Evolutionary conservation across 2,797 vertebrate species (phyloP).

Genomic region (Danio aesculapii): DNA sequence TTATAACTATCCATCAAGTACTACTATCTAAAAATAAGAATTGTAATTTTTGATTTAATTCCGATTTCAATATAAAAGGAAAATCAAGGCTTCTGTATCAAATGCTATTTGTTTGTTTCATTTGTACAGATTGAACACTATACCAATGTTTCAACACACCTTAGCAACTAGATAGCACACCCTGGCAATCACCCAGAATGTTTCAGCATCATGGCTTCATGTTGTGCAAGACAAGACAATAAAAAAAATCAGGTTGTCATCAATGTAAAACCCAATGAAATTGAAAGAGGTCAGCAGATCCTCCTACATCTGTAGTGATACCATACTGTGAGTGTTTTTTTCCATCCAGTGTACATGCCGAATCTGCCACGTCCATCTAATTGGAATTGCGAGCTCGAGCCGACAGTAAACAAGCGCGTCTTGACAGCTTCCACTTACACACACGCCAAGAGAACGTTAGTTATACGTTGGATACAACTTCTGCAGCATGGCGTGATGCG

Average conservation of each 20-base stretch:
- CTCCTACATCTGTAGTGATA: slow-evolving; percentile 25
- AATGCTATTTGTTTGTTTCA: no score
- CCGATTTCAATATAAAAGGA: no score
- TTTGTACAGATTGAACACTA: no score
- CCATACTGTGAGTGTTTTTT: slow-evolving; percentile 42
- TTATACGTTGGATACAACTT: slow-evolving; percentile 46
- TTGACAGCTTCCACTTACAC: slow-evolving; percentile 54
- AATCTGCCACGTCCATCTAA: slow-evolving; percentile 57
- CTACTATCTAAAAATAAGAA: no score
- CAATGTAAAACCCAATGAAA: slow-evolving; percentile 1
- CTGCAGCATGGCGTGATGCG: slow-evolving; percentile 26
- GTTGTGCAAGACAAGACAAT: slow-evolving; percentile 1
- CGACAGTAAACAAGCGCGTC: slow-evolving; percentile 51
- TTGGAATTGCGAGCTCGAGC: slow-evolving; percentile 56
- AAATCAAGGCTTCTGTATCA: no score
- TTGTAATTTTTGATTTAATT: no score
- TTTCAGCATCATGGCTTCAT: slow-evolving; percentile 1
- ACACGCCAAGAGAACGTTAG: slow-evolving; percentile 48
- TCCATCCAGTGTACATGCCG: slow-evolving; percentile 23
- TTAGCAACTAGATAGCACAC: slow-evolving; percentile 19
- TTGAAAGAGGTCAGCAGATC: slow-evolving; percentile 17
- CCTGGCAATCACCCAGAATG: slow-evolving; percentile 1
- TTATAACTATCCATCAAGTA: no score
- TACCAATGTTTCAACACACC: not conserved
- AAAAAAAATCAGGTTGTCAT: not conserved